Evolutionary conservation across 2,113 vertebrate species (phyloP), one percentile per base, ranked within the genome.

Genomic region (Engraulis encrasicolus): DNA sequence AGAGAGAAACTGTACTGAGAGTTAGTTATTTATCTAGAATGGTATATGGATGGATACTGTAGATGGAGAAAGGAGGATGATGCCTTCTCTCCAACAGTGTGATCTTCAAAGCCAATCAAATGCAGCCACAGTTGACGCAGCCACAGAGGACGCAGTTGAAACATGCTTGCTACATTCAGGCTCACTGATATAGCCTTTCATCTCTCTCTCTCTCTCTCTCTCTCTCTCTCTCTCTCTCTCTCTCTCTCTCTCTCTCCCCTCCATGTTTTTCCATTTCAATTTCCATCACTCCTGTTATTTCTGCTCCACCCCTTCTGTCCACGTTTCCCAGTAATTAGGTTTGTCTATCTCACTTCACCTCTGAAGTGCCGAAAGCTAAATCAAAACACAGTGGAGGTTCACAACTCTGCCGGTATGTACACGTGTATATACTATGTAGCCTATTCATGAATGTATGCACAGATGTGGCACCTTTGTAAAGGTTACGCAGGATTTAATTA

Each of bases 41-140:
- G 50, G 82, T 82, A 19, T 0, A 6, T 83, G 81, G 82, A 84
- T 81, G 78, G 85, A n/a, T n/a, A n/a, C n/a, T n/a, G 49, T 78
- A 89, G 81, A 38, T 27, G 36, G 58, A 27, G 58, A 66, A 23
- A 50, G 86, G 78, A 78, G 84, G 89, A 87, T 86, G 85, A 37
- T 85, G 80, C 18, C 79, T 78, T 50, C 40, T 81, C 81, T 34
- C 87, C 83, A 82, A 79, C 80, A 78, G 66, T 87, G 71, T 86
- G 87, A 82, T 89, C 87, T 86, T 88, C 89, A 88, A 88, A 89
- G 88, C 78, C 50, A 19, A 58, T 52, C n/a, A 54, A 54, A 80
- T 50, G 31, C 54, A 58, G 40, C 71, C 66, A 50, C 31, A 80
- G 23, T 18, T 84, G 40, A n/a, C n/a, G n/a, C n/a, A n/a, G n/a